Evolutionary conservation across 2,113 vertebrate species (phyloP).

Genomic region (Megaceryle torquata): DNA sequence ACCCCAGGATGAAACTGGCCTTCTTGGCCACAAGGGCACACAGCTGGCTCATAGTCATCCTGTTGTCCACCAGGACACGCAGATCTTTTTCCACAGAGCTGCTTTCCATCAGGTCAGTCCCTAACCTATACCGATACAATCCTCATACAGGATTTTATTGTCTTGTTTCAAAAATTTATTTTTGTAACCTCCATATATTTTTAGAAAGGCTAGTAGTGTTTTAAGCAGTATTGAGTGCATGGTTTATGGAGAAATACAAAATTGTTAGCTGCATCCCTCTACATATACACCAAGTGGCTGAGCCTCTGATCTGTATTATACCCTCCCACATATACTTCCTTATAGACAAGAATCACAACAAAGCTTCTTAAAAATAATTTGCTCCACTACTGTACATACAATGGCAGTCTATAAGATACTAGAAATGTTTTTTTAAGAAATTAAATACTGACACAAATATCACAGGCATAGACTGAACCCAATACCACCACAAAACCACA

Average conservation of each 20-base stretch:
- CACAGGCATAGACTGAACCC: not conserved
- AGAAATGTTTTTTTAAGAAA: not conserved
- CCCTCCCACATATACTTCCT: not conserved
- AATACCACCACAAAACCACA: not conserved
- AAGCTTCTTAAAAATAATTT: not conserved
- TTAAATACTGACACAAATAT: not conserved
- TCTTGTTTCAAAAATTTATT: not conserved
- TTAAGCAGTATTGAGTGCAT: not conserved
- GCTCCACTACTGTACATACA: not conserved
- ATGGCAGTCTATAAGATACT: not conserved
- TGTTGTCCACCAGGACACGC: too few species aligned
- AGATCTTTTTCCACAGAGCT: too few species aligned
- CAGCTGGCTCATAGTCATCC: too few species aligned
- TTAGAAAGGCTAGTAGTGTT: not conserved
- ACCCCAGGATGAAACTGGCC: too few species aligned
- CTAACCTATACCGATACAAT: too few species aligned
- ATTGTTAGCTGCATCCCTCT: not conserved
- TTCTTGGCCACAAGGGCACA: too few species aligned
- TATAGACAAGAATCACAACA: not conserved
- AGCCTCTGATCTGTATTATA: not conserved
- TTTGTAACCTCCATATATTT: not conserved
- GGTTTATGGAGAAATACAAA: not conserved
- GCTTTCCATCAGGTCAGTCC: too few species aligned
- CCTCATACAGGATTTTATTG: not conserved
- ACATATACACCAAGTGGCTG: not conserved